Percentiles rank a stretch among this genome's conserved stretches.
Evolutionary conservation across 2,113 vertebrate species (phyloP).

Genomic region (Alosa alosa): DNA sequence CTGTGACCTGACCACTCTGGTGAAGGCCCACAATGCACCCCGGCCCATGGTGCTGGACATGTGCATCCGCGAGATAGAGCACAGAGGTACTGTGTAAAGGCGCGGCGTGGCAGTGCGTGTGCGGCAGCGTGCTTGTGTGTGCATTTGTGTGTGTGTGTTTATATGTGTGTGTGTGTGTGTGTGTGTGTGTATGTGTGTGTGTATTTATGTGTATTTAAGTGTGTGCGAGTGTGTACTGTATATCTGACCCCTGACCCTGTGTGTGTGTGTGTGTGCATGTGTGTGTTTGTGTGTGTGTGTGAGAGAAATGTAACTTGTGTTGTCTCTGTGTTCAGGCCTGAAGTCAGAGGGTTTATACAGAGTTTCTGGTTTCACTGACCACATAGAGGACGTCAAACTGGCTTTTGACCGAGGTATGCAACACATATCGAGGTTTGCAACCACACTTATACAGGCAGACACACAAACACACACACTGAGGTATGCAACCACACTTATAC

Average conservation of each 20-base stretch:
- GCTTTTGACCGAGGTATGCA: conserved; percentile 89
- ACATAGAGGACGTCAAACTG: conserved; percentile 93
- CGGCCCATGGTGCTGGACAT: conserved; percentile 97
- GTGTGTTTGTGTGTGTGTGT: conserved; percentile 8
- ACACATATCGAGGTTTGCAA: conserved; percentile 26
- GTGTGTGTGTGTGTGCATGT: not conserved
- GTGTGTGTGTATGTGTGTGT: conserved; percentile 6
- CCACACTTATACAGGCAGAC: not conserved
- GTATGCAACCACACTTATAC: not conserved
- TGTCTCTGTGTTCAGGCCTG: conserved; percentile 73
- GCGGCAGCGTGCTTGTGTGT: not conserved
- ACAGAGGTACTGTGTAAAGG: conserved; percentile 84
- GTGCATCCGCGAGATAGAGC: conserved; percentile 94
- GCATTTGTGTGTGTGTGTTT: not conserved
- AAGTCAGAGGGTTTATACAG: conserved; percentile 94
- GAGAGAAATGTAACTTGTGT: conserved; percentile 1
- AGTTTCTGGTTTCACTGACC: conserved; percentile 96
- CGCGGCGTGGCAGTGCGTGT: too few relatives aligned
- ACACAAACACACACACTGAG: not conserved
- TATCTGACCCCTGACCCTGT: not conserved
- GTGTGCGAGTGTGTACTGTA: not conserved
- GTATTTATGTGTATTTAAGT: too few relatives aligned
- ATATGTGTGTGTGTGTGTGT: conserved; percentile 29
- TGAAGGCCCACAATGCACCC: conserved; percentile 91
- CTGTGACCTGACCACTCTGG: conserved; percentile 94